These are phyloP conservation scores for Leptobrachium ailaonicum DNA, from an alignment of 2,113 vertebrate genomes.

Conservation along the genomic window DNA sequence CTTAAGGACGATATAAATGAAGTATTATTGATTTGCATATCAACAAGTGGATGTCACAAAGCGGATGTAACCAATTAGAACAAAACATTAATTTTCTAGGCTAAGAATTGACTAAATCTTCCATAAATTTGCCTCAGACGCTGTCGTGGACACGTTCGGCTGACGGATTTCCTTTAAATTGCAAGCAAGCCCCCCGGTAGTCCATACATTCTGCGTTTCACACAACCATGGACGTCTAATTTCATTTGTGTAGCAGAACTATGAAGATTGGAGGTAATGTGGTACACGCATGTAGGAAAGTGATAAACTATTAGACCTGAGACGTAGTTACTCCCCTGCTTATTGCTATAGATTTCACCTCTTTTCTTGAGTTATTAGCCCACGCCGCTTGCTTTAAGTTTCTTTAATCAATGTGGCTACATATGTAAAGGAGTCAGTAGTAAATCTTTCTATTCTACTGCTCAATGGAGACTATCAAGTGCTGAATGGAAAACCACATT, in stretches of 20 bases:
- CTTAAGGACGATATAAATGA: too few relatives aligned
- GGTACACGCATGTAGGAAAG: neutral
- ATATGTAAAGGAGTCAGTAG: slow-evolving; percentile 39
- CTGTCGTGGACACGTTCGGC: neutral
- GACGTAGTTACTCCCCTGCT: slow-evolving; percentile 2
- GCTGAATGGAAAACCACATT: slow-evolving; percentile 44
- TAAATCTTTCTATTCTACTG: slow-evolving; percentile 39
- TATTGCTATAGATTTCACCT: slow-evolving; percentile 42
- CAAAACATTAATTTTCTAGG: too few relatives aligned
- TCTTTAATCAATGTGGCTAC: slow-evolving; percentile 48
- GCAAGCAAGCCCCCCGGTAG: neutral
- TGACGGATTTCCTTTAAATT: neutral
- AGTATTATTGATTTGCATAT: too few relatives aligned
- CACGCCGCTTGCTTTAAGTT: slow-evolving; percentile 43
- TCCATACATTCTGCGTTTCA: neutral
- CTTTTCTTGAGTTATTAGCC: slow-evolving; percentile 37
- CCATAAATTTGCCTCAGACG: too few relatives aligned
- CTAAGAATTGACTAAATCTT: too few relatives aligned
- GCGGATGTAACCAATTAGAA: too few relatives aligned
- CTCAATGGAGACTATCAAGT: slow-evolving; percentile 37
- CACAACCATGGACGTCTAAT: neutral
- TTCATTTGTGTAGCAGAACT: neutral
- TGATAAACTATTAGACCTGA: slow-evolving; percentile 17
- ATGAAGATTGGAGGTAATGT: neutral
- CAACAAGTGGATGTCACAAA: too few relatives aligned